Conservation (phyloP, 2,888 invertebrate species). For the Allacma fusca region DNA sequence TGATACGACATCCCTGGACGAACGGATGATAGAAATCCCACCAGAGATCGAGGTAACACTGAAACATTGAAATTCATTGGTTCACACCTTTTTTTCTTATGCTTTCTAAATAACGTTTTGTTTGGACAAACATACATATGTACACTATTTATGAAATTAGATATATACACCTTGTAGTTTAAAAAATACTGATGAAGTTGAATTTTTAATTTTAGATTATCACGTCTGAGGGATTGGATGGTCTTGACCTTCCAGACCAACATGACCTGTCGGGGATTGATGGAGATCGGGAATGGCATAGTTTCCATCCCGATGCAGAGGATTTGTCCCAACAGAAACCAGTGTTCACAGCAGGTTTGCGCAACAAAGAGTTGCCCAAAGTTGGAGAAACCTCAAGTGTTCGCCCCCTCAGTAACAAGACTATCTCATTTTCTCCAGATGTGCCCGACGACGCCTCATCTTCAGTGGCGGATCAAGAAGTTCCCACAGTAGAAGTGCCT, state of each 20-base stretch:
- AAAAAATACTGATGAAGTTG: no score
- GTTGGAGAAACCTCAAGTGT: conserved; percentile 47
- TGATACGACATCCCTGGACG: conserved; percentile 56
- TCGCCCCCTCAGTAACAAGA: conserved; percentile 54
- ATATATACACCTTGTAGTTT: no score
- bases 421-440: conserved; percentile 50
- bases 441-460: conserved; percentile 1
- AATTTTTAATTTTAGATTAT: no score
- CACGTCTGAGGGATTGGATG: conserved; percentile 60
- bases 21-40: conserved; percentile 58
- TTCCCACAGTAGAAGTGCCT: conserved; percentile 42
- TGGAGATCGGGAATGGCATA: conserved; percentile 60
- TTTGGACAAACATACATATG: no score
- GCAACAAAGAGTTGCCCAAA: conserved; percentile 45
- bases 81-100: no score
- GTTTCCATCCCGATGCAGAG: conserved; percentile 48
- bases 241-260: conserved; percentile 57
- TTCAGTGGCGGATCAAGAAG: conserved; percentile 51
- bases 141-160: no score
- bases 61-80: background rate
- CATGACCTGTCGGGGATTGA: conserved; percentile 47
- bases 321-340: conserved; percentile 37
- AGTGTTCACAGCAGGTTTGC: conserved; percentile 53
- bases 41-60: conserved; percentile 58
- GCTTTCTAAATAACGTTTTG: no score